These are phyloP conservation scores for Ephialtes manifestator DNA, from an alignment of 2,888 invertebrate genomes.

Conservation along the genomic window DNA sequence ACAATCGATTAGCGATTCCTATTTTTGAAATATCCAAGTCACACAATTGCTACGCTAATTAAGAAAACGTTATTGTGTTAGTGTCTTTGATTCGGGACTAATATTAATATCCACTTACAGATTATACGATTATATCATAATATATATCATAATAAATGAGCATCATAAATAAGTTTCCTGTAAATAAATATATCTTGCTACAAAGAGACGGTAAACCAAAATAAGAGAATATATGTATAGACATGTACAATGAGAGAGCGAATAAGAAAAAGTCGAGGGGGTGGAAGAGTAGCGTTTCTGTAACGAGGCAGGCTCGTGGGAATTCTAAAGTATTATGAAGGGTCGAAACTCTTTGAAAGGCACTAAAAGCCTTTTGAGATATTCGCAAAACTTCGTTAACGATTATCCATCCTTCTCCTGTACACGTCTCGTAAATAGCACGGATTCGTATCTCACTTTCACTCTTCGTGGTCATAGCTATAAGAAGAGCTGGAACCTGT, in stretches of 20 bases:
- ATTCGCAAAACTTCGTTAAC: slow-evolving; percentile 82
- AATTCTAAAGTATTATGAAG: slow-evolving; percentile 60
- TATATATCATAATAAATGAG: slow-evolving; percentile 3
- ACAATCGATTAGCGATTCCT: too few species aligned
- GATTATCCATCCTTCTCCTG: slow-evolving; percentile 69
- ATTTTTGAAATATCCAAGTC: too few species aligned
- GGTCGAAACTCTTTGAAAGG: slow-evolving; percentile 67
- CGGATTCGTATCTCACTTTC: slow-evolving; percentile 25
- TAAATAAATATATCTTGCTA: slow-evolving; percentile 6
- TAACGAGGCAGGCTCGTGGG: slow-evolving; percentile 53
- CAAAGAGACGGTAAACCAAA: neutral
- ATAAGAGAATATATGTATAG: neutral
- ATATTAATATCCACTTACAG: neutral
- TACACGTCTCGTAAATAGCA: slow-evolving; percentile 15
- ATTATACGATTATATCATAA: slow-evolving; percentile 24
- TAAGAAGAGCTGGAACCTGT: neutral
- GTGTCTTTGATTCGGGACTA: too few species aligned
- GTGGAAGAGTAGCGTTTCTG: slow-evolving; percentile 13
- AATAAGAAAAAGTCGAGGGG: neutral
- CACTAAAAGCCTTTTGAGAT: slow-evolving; percentile 82
- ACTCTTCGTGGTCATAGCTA: neutral
- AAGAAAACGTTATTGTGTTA: too few species aligned
- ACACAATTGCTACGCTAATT: too few species aligned
- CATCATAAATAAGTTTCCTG: slow-evolving; percentile 1
- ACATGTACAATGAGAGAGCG: neutral